Evolutionary conservation across 1,140 invertebrate genomes (phyloP).

Genomic region (Chrysomallon squamiferum): DNA sequence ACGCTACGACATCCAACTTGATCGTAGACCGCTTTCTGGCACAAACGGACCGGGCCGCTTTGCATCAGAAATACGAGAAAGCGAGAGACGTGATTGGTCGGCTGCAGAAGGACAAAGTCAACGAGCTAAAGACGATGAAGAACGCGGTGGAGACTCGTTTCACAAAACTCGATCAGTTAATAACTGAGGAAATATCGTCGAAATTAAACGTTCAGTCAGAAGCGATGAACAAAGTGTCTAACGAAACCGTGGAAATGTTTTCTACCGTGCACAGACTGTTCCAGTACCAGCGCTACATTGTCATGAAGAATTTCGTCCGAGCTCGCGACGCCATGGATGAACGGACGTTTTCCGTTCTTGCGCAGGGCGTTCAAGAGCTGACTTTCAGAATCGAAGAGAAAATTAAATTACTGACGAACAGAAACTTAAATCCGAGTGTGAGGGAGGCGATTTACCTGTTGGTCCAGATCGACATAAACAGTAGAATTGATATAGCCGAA

Average conservation of each 20-base stretch:
- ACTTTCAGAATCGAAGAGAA: conserved; percentile 1
- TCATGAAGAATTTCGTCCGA: conserved; percentile 27
- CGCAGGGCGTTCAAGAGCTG: conserved; percentile 16
- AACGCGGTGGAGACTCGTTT: neutral
- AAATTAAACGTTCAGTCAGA: neutral
- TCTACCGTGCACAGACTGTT: conserved; percentile 9
- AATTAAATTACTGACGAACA: conserved; percentile 1
- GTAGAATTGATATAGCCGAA: conserved; percentile 12
- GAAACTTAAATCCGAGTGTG: neutral
- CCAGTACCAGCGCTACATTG: conserved; percentile 22
- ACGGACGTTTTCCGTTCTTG: conserved; percentile 20
- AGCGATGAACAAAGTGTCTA: neutral
- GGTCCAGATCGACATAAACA: conserved; percentile 3
- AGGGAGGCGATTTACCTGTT: conserved; percentile 15
- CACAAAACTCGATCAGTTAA: neutral
- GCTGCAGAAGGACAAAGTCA: conserved; percentile 8
- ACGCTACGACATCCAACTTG: conserved; percentile 20
- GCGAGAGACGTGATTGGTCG: conserved; percentile 20
- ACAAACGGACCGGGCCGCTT: neutral
- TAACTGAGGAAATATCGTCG: conserved; percentile 3
- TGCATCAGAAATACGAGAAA: conserved; percentile 11
- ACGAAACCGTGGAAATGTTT: neutral
- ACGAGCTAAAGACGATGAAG: neutral
- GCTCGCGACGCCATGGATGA: conserved; percentile 30
- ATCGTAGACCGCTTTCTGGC: conserved; percentile 15